Conservation (phyloP, 2,888 invertebrate genomes). For the Ormia ochracea region DNA sequence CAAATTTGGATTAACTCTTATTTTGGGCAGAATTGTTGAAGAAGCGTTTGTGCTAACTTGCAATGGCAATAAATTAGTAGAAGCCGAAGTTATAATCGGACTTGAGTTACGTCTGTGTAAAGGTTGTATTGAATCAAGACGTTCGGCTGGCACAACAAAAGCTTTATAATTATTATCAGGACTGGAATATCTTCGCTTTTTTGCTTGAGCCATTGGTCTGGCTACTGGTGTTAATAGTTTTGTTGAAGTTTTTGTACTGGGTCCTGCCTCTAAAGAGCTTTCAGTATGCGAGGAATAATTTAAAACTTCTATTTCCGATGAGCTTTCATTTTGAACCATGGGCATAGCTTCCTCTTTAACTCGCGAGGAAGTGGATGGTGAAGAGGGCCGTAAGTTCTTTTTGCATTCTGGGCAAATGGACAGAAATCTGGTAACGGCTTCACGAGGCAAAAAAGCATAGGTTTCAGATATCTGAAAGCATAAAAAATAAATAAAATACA, state of each 20-base stretch:
- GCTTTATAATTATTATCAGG: slow-evolving; percentile 56
- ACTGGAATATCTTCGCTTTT: slow-evolving; percentile 47
- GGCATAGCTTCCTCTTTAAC: slow-evolving; percentile 66
- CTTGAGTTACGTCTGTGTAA: slow-evolving; percentile 49
- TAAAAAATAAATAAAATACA: neutral
- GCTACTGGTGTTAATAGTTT: slow-evolving; percentile 15
- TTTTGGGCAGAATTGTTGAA: slow-evolving; percentile 61
- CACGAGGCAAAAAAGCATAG: slow-evolving; percentile 95
- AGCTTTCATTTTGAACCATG: slow-evolving; percentile 73
- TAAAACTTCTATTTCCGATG: slow-evolving; percentile 74
- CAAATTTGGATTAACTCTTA: slow-evolving; percentile 70
- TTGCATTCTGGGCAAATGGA: slow-evolving; percentile 94
- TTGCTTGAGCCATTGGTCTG: slow-evolving; percentile 18
- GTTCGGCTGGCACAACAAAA: slow-evolving; percentile 50
- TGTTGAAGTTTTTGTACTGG: slow-evolving; percentile 58
- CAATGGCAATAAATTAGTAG: neutral
- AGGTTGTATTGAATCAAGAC: neutral
- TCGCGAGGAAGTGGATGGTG: slow-evolving; percentile 69
- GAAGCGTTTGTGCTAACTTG: neutral
- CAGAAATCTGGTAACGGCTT: slow-evolving; percentile 96
- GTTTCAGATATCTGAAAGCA: slow-evolving; percentile 93
- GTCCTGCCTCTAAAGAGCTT: slow-evolving; percentile 72
- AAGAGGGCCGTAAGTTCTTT: slow-evolving; percentile 74
- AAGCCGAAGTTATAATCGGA: slow-evolving; percentile 3
- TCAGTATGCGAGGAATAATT: slow-evolving; percentile 74